Evolutionary conservation across 2,113 vertebrate species (phyloP), one percentile per base, ranked within the genome.

Genomic region (Mustelus asterias): DNA sequence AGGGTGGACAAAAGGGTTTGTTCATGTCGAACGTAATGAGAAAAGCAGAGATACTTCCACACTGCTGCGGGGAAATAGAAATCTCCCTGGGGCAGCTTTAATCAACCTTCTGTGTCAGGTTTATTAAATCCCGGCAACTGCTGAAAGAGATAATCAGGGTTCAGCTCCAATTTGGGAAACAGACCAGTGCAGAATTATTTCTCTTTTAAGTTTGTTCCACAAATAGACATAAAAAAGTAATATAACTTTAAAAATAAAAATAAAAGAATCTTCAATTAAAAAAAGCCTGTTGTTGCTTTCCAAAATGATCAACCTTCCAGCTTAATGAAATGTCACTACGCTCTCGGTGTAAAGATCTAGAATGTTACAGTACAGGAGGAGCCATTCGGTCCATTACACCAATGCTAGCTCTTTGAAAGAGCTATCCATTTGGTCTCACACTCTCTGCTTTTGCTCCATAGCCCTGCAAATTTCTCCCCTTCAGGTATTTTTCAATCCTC

Each of bases 21-120:
- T 95, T 95, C 94, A 95, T 24, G 69, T 72, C 16, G 67, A 54
- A 26, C 1, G 65, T 95, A 95, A 95, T 95, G 94, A 95, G 67
- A 67, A 72, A 72, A 95, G 26, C 94, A 95, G 94, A 95, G 33
- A 44, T 4, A 13, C 20, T 54, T 72, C 14, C 44, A 72, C 44
- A 3, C 14, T 54, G 41, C 6, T 26, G 26, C 58, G 65, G 60
- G 89, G 89, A 65, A 76, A 76, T 13, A 29, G 5, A 54, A 70
- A 54, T 72, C 94, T 72, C 94, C 94, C 94, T 18, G 24, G 94
- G 41, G 94, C 13, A 1, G 22, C 44, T 54, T 95, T 72, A 48
- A 72, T 95, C 94, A 95, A 72, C 67, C 14, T 26, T 0, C 60
- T 54, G 94, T 95, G 94, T 76, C 94, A 70, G 67, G 65, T 76